Conservation (phyloP, 2,888 invertebrate species). For the Lysandra coridon region DNA sequence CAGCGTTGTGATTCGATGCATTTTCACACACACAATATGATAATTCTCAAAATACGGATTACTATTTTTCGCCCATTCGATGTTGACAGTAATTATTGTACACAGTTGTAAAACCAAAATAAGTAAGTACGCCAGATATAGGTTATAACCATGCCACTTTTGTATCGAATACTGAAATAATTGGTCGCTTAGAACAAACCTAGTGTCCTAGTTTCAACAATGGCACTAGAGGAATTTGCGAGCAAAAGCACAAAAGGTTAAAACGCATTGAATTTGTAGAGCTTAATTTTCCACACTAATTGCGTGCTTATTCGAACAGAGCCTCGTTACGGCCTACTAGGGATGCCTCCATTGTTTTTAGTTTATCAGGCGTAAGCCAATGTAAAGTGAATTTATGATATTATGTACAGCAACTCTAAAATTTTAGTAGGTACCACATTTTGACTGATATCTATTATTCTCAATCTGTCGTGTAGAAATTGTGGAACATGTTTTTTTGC, state of each 20-base stretch:
- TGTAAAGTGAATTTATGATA: neutral
- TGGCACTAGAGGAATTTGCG: neutral
- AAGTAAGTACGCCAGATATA: neutral
- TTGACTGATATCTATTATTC: neutral
- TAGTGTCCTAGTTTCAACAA: slow-evolving; percentile 20
- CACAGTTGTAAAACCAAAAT: too few species aligned
- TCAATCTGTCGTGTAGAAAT: neutral
- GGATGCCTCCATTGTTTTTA: slow-evolving; percentile 8
- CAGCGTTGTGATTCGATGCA: too few species aligned
- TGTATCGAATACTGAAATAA: neutral
- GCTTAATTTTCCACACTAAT: slow-evolving; percentile 32
- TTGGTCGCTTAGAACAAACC: neutral
- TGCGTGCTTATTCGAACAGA: slow-evolving; percentile 30
- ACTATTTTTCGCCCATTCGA: too few species aligned
- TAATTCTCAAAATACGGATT: too few species aligned
- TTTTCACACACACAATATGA: too few species aligned
- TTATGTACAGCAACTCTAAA: neutral
- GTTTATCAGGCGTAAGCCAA: neutral
- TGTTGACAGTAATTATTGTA: too few species aligned
- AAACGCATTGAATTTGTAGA: slow-evolving; percentile 28
- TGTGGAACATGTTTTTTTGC: neutral
- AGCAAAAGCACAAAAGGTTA: slow-evolving; percentile 25
- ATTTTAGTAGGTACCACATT: neutral
- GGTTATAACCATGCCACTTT: neutral
- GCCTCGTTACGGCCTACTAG: slow-evolving; percentile 22